A percentile compares a stretch with the other conserved stretches of the same genome.
Evolutionary conservation across 2,113 vertebrate species (phyloP).

Genomic region (Tretioscincus oriximinensis): DNA sequence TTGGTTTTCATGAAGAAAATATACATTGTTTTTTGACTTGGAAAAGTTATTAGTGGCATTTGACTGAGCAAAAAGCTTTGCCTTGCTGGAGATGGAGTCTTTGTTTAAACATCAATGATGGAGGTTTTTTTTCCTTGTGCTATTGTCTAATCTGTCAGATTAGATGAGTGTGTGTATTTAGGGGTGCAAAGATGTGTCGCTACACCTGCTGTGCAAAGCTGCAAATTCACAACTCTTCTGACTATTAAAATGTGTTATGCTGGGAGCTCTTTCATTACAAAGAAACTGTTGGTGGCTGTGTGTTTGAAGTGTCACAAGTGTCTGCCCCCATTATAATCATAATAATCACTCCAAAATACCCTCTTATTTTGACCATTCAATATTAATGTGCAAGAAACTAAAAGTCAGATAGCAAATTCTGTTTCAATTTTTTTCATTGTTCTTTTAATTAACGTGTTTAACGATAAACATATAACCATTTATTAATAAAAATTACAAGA

Average conservation of each 20-base stretch:
- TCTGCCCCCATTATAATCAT: slow-evolving; percentile 87
- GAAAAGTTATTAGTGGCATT: slow-evolving; percentile 75
- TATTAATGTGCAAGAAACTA: slow-evolving; percentile 58
- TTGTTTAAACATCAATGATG: slow-evolving; percentile 76
- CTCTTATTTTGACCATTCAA: slow-evolving; percentile 65
- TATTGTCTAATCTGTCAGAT: slow-evolving; percentile 89
- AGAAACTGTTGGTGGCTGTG: slow-evolving; percentile 83
- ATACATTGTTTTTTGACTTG: slow-evolving; percentile 73
- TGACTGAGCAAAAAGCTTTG: slow-evolving; percentile 65
- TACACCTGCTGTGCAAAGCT: slow-evolving; percentile 92
- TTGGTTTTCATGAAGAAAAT: slow-evolving; percentile 76
- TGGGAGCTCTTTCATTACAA: slow-evolving; percentile 82
- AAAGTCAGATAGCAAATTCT: slow-evolving; percentile 66
- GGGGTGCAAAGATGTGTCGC: slow-evolving; percentile 85
- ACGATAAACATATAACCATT: neutral
- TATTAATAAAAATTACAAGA: slow-evolving; percentile 14
- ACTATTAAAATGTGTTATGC: slow-evolving; percentile 81
- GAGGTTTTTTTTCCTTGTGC: slow-evolving; percentile 77
- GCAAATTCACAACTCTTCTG: slow-evolving; percentile 80
- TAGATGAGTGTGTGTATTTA: slow-evolving; percentile 88
- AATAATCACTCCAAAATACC: slow-evolving; percentile 72
- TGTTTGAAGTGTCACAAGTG: slow-evolving; percentile 90
- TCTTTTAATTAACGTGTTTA: slow-evolving; percentile 39
- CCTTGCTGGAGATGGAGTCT: slow-evolving; percentile 73
- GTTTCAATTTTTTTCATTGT: slow-evolving; percentile 37